Base-by-base conservation (phyloP, 1,140 invertebrate genomes). In the Venturia canescens region DNA sequence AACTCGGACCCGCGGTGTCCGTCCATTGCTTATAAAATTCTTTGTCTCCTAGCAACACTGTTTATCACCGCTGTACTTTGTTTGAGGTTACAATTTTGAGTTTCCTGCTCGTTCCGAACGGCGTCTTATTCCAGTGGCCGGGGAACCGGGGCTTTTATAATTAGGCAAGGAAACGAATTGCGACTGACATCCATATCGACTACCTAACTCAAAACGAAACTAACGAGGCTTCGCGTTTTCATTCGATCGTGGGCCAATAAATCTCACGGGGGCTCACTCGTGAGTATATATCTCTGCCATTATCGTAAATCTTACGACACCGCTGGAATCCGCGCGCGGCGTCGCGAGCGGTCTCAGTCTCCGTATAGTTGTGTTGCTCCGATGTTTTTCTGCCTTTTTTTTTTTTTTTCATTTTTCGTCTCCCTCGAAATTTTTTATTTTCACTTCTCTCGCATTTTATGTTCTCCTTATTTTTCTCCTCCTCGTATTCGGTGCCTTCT, bases 161-260 rank as follows among this genome's bases (percentile, higher is more conserved):
- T 90, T 90, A 90, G 89, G 88, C 86, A 88, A 89, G 86, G 85
- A 86, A 90, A 90, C 89, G 88, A 90, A 90, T 90, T 88, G 87
- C 82, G 86, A 69, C 88, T 88, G 89, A 89, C 88, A 87, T 89
- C 86, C 88, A 86, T 87, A 89, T 90, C 88, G 88, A 89, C 89
- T 89, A 89, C 88, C 86, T 90, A 88, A 89, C 88, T 87, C 87
- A 85, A 69, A 84, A 86, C 85, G 84, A 87, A 87, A 88, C 88
- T 89, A 90, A 90, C 89, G 89, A 90, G 88, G 84, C 83, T 89
- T 87, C 85, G 38, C 5, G 81, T 89, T 89, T 78, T 85, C 84
- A 84, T 84, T 84, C 84, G 83, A 86, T 77, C 76, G 84, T 69
- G 67, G 81, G 78, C 82, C 82, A 85, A 87, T 87, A 87, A 87